Evolutionary conservation across 2,888 invertebrate species (phyloP), one percentile per base, ranked within the genome.

Genomic region (Andrena praecox): DNA sequence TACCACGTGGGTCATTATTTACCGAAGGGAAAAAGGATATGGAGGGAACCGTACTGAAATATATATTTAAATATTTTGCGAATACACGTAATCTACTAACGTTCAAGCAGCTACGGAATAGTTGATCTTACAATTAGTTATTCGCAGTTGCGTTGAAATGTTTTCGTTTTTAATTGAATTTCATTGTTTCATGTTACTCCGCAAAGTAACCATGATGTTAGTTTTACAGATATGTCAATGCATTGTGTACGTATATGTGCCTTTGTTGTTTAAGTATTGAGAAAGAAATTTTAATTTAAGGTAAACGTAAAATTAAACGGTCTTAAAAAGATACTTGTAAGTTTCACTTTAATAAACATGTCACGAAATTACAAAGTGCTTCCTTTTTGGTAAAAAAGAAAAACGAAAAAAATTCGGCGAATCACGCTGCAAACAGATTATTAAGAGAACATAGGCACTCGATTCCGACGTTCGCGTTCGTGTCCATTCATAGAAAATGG

Each of bases 241-340:
- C 79, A 78, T 64, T 69, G 63, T 80, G 70, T 75, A 70, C 78
- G 80, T 85, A 85, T 16, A 85, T 16, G 82, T 87, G 79, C 79
- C 81, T 84, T 84, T 82, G 69, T 85, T 87, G 69, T 85, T 87
- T 80, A 74, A 79, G 73, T 84, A 84, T 76, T 86, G 75, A 78
- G 20, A 78, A 66, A 59, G 67, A 77, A 20, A 24, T 63, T 76
- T 86, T 86, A 78, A 68, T 82, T 86, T 82, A 76, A 64, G 76
- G 62, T 81, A 73, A 24, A 60, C 52, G 16, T 63, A 77, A 87
- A 80, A 75, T 77, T 76, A 85, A 85, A 83, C 48, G 63, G 59
- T 80, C 64, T 72, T 82, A 56, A 72, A 77, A 70, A 50, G 27
- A 62, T 70, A 83, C 59, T 71, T 77, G 83, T 84, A 83, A 79